Percentiles rank a stretch among this genome's conserved stretches.
phyloP scores from a whole-genome alignment of 2,113 vertebrate species.

The Struthidea cinerea region DNA sequence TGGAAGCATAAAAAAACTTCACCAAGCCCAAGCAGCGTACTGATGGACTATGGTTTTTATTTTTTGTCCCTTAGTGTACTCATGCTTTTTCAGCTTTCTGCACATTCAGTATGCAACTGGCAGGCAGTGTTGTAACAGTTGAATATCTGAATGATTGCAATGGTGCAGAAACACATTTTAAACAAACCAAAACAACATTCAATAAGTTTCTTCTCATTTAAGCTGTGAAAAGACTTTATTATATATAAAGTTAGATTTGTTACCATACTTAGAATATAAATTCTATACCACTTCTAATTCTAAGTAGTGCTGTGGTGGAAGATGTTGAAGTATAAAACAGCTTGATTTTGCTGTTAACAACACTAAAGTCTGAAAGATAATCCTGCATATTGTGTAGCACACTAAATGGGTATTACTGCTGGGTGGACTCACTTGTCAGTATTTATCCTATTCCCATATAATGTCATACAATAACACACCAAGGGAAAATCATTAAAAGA shows the following conservation, averaged over 20 bases:
- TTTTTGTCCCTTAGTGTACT: not conserved
- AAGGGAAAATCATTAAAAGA: not conserved
- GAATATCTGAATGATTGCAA: not conserved
- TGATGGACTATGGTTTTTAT: not conserved
- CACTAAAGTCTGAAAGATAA: not conserved
- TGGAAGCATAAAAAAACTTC: not conserved
- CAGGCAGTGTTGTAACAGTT: not conserved
- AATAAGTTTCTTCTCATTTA: not conserved
- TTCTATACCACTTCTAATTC: not conserved
- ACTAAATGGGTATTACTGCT: not conserved
- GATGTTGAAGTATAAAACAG: not conserved
- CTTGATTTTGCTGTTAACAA: not conserved
- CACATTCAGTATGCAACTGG: not conserved
- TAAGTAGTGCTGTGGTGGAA: not conserved
- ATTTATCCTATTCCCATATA: not conserved
- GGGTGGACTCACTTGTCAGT: not conserved
- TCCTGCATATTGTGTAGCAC: not conserved
- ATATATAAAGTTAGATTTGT: not conserved
- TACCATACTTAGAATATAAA: not conserved
- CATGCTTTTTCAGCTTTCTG: not conserved
- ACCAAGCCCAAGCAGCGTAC: not conserved
- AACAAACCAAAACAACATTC: not conserved
- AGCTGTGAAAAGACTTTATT: not conserved
- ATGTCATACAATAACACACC: not conserved
- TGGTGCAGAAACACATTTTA: not conserved